Evolutionary conservation across 2,888 invertebrate genomes (phyloP), one percentile per base, ranked within the genome.

Genomic region (Octodonta nipae): DNA sequence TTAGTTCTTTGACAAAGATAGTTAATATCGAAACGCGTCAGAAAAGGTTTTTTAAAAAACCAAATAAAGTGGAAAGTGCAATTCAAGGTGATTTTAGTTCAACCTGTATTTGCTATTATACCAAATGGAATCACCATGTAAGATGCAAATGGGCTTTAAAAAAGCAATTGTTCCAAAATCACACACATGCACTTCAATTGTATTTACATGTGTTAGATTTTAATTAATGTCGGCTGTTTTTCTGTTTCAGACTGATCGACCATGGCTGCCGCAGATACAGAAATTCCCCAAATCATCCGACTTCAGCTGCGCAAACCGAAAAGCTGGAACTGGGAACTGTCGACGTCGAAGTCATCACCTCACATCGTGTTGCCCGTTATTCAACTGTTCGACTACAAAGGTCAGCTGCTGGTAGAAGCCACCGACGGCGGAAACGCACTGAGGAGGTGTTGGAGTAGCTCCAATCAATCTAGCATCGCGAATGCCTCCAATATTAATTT

Each of bases 291-390:
- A 46, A 61, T 72, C 44, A 73, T 75, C 48, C 64, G 69, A 37
- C 67, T 75, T 44, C 72, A 74, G 56, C 59, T 75, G 41, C 65
- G 68, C 50, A 74, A 72, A 55, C 71, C 74, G 28, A 65, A 61
- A 50, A 67, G 68, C 44, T 71, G 69, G 60, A 71, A 71, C 59
- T 75, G 75, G 74, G 70, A 74, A 55, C 55, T 75, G 42, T 66
- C 72, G 26, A 75, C 75, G 22, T 67, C 72, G 43, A 73, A 72
- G 57, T 69, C 68, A 34, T 73, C 73, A 34, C 72, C 71, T 24
- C 67, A 69, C 46, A 63, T 72, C 40, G 59, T 59, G 46, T 65
- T 75, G 44, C 75, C 75, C 16, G 67, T 67, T 35, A 69, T 75
- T 54, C 73, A 75, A 56, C 66, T 75, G 42, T 73, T 68, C 54